These are phyloP conservation scores for Panorpa germanica DNA, from an alignment of 2,888 invertebrate genomes.

Conservation along the genomic window DNA sequence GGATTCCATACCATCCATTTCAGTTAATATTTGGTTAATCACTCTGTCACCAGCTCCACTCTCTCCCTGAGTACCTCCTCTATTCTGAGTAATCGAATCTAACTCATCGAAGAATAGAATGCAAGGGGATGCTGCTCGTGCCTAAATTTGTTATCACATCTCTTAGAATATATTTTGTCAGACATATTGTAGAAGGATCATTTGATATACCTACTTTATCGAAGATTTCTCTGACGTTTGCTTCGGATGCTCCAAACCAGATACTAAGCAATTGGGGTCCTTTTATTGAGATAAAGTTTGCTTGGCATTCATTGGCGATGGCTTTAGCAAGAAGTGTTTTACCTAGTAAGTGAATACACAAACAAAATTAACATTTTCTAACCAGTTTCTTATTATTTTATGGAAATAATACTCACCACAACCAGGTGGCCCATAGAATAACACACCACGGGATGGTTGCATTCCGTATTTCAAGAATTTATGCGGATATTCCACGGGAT, in stretches of 20 bases:
- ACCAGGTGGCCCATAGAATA: conserved; percentile 37
- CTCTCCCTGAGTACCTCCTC: conserved; percentile 33
- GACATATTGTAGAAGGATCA: too few species aligned
- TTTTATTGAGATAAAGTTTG: too few species aligned
- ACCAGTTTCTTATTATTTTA: too few species aligned
- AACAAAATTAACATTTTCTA: too few species aligned
- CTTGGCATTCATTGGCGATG: conserved; percentile 40
- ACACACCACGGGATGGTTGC: conserved; percentile 38
- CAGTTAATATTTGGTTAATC: conserved; percentile 39
- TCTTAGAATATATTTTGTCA: too few species aligned
- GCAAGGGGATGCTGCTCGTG: conserved; percentile 38
- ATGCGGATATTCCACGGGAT: conserved; percentile 40
- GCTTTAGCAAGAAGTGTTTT: conserved; percentile 26
- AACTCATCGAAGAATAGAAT: conserved; percentile 40
- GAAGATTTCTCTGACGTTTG: conserved; percentile 39
- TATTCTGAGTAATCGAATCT: conserved; percentile 37
- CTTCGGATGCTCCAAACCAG: conserved; percentile 45
- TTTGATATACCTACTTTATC: too few species aligned
- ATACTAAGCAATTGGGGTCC: conserved; percentile 38
- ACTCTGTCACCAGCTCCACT: conserved; percentile 39
- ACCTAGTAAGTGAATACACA: too few species aligned
- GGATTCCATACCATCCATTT: conserved; percentile 40
- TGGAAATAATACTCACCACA: too few species aligned
- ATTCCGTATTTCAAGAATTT: conserved; percentile 42
- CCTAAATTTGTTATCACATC: too few species aligned